Evolutionary conservation across 1,140 invertebrate genomes (phyloP).

Genomic region (Papilio xuthus): DNA sequence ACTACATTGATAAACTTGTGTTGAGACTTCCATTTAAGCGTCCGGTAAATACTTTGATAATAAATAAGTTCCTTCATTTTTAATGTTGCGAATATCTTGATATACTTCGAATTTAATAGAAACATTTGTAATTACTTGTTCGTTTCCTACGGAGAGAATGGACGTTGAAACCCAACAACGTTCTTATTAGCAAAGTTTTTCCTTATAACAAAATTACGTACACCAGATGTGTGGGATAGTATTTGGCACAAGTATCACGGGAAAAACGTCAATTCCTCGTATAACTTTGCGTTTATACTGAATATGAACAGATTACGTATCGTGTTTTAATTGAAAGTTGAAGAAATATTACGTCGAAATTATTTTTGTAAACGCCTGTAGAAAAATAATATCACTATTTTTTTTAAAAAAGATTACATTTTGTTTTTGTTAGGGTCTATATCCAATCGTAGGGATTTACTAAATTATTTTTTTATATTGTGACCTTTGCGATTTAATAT

Average conservation of each 20-base stretch:
- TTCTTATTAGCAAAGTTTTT: conserved; percentile 80
- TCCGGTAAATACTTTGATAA: background rate
- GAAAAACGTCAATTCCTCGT: conserved; percentile 41
- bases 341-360: too few species aligned
- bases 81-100: background rate
- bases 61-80: background rate
- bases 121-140: conserved; percentile 60
- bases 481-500: too few species aligned
- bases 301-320: background rate
- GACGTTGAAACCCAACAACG: conserved; percentile 60
- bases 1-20: too few species aligned
- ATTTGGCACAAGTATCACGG: conserved; percentile 59
- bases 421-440: background rate
- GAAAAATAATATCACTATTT: background rate
- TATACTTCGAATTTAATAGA: conserved; percentile 35
- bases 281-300: conserved; percentile 23
- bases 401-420: background rate
- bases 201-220: conserved; percentile 76
- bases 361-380: too few species aligned
- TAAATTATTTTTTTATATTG: too few species aligned
- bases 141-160: conserved; percentile 51
- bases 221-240: conserved; percentile 75
- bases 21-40: too few species aligned
- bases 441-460: too few species aligned
- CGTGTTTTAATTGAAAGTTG: background rate